Evolutionary conservation across 2,888 invertebrate species (phyloP), one percentile per base, ranked within the genome.

Genomic region (Euproctis similis): DNA sequence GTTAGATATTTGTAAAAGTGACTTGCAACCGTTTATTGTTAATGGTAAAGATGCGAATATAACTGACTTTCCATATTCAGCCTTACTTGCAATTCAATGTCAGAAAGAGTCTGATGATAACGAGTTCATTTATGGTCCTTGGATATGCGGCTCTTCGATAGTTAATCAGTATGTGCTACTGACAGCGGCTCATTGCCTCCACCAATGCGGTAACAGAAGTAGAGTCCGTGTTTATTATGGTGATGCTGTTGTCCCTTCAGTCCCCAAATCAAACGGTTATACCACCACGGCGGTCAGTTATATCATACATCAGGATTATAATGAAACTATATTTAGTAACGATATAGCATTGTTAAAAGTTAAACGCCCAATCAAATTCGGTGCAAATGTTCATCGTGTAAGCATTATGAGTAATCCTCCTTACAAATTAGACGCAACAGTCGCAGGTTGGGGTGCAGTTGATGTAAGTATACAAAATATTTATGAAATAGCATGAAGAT

Each of bases 401-500:
- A 47, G 59, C n/a, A 34, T 68, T 2, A 37, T 30, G 14, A 38
- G 23, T 2, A 32, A 18, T 12, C 46, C 48, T 8, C 12, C 11
- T 0, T 16, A 30, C 2, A 19, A 28, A 1, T 14, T 14, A 1
- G n/a, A 25, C 1, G 62, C 39, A 4, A 14, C 20, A 1, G 41
- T 65, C 1, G 64, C 67, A 4, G 73, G 70, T 1, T 73, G 73
- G 70, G 73, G 71, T 1, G 3, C 53, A 2, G 30, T 45, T 7
- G 30, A 61, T 29, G 71, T 70, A 34, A 58, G 66, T 51, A 24
- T n/a, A n/a, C n/a, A n/a, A n/a, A n/a, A n/a, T n/a, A n/a, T n/a
- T n/a, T n/a, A n/a, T n/a, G n/a, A n/a, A n/a, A n/a, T n/a, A n/a
- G n/a, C n/a, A n/a, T n/a, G n/a, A n/a, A n/a, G n/a, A n/a, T n/a